Evolutionary conservation across 1,140 invertebrate genomes (phyloP), one percentile per base, ranked within the genome.

Genomic region (Steinernema feltiae): DNA sequence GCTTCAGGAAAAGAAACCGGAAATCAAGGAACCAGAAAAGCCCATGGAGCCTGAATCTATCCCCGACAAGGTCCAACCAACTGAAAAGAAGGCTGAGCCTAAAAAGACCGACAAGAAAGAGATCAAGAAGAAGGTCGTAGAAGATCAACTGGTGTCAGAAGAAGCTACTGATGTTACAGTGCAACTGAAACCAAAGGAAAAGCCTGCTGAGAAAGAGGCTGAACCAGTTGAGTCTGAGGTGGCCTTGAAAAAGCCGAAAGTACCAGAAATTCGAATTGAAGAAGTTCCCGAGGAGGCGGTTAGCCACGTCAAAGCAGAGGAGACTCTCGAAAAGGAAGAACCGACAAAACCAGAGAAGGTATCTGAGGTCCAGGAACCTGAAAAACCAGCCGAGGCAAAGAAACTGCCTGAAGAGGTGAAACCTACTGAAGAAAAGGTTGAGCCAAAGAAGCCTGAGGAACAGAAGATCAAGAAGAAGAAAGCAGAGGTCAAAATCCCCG

Each of bases 321-420:
- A 72, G 73, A 75, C 35, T 30, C 73, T 15, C 69, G 24, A 72
- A 48, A 69, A 72, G 69, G 71, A 72, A 12, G 71, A n/a, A n/a
- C n/a, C n/a, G n/a, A n/a, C 18, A 35, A 63, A n/a, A 15, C 63
- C 21, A 27, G 21, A 24, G 30, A 72, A 72, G 71, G 41, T 69
- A 72, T 7, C 32, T n/a, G 30, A 72, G 21, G 71, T 24, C 7
- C 3, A 21, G 21, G 24, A 73, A 15, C 48, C 72, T 21, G 72
- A 70, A 21, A 69, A 73, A 12, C 48, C 72, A 15, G 30, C 41
- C 18, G 74, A 30, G 7, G 75, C 73, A 30, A 71, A 76, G 69
- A 71, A 76, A 31, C 30, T 41, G 24, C 73, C 29, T 0, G 35
- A 76, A 69, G 72, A 73, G 30, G 72, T 18, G 18, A 32, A 63